These are phyloP conservation scores for Cairina moschata DNA, from an alignment of 2,113 vertebrate species.

Conservation along the genomic window DNA sequence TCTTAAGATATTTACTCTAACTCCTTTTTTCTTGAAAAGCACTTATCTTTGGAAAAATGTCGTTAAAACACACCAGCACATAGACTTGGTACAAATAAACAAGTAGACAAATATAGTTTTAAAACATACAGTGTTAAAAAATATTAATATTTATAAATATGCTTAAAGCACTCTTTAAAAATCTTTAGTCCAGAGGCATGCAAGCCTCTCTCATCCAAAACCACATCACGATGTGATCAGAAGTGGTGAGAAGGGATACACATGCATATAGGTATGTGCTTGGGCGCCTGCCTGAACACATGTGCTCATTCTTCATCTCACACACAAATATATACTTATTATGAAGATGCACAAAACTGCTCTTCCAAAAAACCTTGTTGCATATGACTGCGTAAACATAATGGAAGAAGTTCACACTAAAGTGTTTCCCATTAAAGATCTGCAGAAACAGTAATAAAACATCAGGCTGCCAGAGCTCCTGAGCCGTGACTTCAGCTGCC, in stretches of 20 bases:
- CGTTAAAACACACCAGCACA: neutral
- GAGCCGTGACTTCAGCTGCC: neutral
- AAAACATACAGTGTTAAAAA: neutral
- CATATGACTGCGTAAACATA: neutral
- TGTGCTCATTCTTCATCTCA: neutral
- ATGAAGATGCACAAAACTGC: neutral
- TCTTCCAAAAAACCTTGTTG: neutral
- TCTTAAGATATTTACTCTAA: neutral
- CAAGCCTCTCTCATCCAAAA: neutral
- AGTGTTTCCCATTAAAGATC: neutral
- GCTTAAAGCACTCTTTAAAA: neutral
- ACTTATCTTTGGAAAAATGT: neutral
- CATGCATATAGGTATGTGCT: neutral
- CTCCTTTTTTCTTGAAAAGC: neutral
- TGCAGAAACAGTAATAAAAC: neutral
- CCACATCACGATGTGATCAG: accelerated
- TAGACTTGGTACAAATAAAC: neutral
- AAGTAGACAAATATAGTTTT: neutral
- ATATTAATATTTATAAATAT: neutral
- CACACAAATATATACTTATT: accelerated
- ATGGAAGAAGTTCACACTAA: neutral
- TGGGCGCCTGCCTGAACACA: accelerated
- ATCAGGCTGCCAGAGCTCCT: neutral
- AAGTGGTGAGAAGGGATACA: neutral
- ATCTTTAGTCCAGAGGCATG: neutral